Percentiles rank a stretch among this genome's conserved stretches.
Conservation (phyloP, 2,888 invertebrate genomes). For the Geophilus truncorum region DNA sequence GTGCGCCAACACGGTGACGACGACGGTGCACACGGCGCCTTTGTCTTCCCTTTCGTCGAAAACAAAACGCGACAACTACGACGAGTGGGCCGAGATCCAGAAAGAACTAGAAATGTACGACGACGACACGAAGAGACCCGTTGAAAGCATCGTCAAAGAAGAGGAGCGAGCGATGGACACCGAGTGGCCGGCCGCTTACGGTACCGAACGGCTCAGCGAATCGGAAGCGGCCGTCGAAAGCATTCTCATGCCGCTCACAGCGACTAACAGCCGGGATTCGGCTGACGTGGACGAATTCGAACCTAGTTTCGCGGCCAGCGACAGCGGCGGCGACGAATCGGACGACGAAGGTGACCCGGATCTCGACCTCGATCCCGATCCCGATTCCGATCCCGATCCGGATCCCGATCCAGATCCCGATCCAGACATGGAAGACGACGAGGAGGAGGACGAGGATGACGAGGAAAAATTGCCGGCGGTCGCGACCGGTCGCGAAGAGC, state of each 20-base stretch:
- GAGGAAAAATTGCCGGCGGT: neutral
- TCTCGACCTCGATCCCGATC: no score
- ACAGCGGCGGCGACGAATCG: conserved; percentile 34
- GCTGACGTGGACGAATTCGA: conserved; percentile 37
- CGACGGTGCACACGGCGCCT: conserved; percentile 30
- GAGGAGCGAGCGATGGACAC: conserved; percentile 35
- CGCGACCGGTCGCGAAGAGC: conserved; percentile 33
- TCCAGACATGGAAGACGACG: conserved; percentile 35
- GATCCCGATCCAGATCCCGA: no score
- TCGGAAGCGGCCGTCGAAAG: conserved; percentile 38
- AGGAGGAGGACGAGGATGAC: conserved; percentile 14
- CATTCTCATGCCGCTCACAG: conserved; percentile 33
- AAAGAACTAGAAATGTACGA: conserved; percentile 57
- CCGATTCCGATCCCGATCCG: no score
- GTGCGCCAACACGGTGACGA: neutral
- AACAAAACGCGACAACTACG: conserved; percentile 47
- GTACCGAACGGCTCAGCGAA: conserved; percentile 31
- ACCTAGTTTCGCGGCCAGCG: conserved; percentile 30
- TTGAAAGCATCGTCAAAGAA: no score
- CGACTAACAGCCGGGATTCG: conserved; percentile 36
- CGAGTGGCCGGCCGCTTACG: conserved; percentile 32
- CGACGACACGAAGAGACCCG: no score
- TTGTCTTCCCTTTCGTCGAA: neutral
- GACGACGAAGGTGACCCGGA: conserved; percentile 35
- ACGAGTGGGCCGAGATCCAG: conserved; percentile 65